phyloP scores from a whole-genome alignment of 1,140 invertebrate species.

The Leptopilina clavipes region DNA sequence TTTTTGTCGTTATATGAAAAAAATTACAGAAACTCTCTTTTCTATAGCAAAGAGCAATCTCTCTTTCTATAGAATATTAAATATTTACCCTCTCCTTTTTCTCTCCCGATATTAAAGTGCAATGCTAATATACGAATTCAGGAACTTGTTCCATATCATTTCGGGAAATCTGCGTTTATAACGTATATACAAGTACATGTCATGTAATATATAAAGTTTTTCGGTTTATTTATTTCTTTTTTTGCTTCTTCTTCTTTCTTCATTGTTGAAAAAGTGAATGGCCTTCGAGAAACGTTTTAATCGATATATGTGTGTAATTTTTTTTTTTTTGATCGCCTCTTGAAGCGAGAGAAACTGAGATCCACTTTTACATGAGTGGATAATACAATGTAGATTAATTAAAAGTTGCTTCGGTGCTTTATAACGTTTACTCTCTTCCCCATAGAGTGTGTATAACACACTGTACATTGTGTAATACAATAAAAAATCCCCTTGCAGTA shows the following conservation, averaged over 20 bases:
- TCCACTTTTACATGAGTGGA: constrained; percentile 13
- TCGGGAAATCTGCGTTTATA: not conserved
- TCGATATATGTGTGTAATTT: not conserved
- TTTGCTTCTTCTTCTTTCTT: no score
- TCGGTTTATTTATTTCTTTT: no score
- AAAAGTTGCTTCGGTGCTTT: constrained; percentile 8
- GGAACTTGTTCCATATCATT: constrained; percentile 24
- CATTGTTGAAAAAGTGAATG: not conserved
- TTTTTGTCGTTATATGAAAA: not conserved
- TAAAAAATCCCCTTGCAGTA: not conserved
- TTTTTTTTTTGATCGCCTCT: not conserved
- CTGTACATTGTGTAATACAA: not conserved
- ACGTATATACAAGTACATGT: not conserved
- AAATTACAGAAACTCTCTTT: not conserved
- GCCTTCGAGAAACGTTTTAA: constrained; percentile 10
- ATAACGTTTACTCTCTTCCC: constrained; percentile 7
- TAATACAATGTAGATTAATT: constrained; percentile 32
- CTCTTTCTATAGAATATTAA: constrained; percentile 15
- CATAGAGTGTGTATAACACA: not conserved
- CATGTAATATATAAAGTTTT: constrained; percentile 4
- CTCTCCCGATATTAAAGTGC: constrained; percentile 22
- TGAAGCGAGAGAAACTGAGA: constrained; percentile 18
- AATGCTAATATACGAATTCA: constrained; percentile 33
- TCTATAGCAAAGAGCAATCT: not conserved
- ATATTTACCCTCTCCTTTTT: constrained; percentile 16